phyloP scores from a whole-genome alignment of 1,140 invertebrate species.

The Scylla paramamosain region DNA sequence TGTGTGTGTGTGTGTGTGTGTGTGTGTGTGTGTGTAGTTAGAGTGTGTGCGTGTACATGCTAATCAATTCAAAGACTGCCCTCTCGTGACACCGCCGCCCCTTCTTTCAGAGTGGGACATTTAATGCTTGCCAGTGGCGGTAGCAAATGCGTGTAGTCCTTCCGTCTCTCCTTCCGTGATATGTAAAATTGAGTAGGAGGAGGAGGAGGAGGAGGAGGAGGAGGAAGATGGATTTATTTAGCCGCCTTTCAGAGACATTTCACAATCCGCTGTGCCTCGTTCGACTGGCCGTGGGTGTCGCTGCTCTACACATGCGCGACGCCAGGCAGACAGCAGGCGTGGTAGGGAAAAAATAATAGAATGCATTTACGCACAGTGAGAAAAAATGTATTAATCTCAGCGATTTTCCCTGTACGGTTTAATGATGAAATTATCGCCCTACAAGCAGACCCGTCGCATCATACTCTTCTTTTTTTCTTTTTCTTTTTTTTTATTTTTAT shows the following conservation, averaged over 20 bases:
- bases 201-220: neutral
- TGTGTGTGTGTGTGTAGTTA: neutral
- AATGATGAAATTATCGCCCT: slow-evolving; percentile 22
- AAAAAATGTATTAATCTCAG: slow-evolving; percentile 9
- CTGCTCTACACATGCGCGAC: neutral
- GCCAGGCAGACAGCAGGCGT: neutral
- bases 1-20: slow-evolving; percentile 33
- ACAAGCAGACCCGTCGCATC: neutral
- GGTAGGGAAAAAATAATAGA: neutral
- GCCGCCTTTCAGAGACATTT: neutral
- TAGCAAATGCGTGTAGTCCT: neutral
- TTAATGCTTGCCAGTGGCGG: too few relatives aligned
- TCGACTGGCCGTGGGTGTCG: neutral
- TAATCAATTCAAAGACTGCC: too few relatives aligned
- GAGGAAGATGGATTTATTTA: neutral
- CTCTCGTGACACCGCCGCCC: too few relatives aligned
- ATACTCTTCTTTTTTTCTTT: neutral
- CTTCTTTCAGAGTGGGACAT: too few relatives aligned
- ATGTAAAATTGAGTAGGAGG: neutral
- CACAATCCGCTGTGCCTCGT: neutral
- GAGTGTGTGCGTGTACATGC: neutral
- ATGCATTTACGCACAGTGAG: neutral
- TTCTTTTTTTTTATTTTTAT: neutral
- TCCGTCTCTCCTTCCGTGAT: neutral
- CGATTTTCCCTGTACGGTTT: slow-evolving; percentile 12